Base-by-base conservation (phyloP, 2,888 invertebrate genomes). In the Nemotelus nigrinus region DNA sequence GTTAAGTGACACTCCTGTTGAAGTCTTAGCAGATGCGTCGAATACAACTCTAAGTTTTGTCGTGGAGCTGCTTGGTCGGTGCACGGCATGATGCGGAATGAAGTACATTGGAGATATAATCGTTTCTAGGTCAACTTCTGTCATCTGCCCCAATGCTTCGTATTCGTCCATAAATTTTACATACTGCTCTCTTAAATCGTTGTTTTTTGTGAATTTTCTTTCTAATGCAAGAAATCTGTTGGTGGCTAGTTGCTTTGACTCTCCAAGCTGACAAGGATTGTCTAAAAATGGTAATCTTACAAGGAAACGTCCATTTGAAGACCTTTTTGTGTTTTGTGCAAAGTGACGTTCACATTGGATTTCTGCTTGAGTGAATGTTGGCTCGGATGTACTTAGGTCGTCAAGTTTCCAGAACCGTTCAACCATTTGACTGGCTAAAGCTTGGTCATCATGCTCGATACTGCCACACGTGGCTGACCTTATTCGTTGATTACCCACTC, bases 81-180 rank as follows among this genome's bases (percentile, higher is more conserved):
- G 10, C 5, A 7, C 57, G 63, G 41, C 4, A n/a, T 63, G 41
- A 2, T 63, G 63, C 7, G 63, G 63, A 43, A 63, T 43, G 41
- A 63, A 63, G 44, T 43, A 63, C 8, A 6, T 4, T 5, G 63
- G 63, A 3, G 63, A n/a, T 25, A 39, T n/a, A 25, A 3, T 10
- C 25, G 8, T 25, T 5, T 44, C 44, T 7, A 64, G 6, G 47
- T 65, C 45, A 5, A 65, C n/a, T 45, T 45, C 47, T n/a, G 44
- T 45, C 65, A 45, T 65, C 5, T 63, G 63, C 2, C 63, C 63
- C 25, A 63, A 41, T 39, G 3, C 39, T 2, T 10, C 41, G 41
- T 63, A 63, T 63, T 63, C 63, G 41, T 63, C 41, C 41, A 63
- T 63, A 2, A 41, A 63, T 39, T 63, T 10, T 6, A 57, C 10